Base-by-base conservation (phyloP, 2,797 vertebrate species). In the Danio kyathit region DNA sequence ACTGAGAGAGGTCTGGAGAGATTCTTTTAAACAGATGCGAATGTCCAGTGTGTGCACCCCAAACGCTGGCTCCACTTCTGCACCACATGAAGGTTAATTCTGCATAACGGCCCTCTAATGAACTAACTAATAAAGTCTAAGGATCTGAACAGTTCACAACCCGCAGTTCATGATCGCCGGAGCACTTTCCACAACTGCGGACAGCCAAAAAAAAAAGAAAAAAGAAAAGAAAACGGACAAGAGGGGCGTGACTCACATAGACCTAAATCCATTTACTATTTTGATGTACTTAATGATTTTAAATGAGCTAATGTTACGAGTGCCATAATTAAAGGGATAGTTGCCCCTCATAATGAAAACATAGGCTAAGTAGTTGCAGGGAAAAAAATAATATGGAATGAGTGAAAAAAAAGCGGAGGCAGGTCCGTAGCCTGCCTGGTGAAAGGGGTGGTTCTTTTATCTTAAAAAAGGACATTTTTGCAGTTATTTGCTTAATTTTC, bases 161-260 rank as follows among this genome's bases (percentile, higher is more conserved):
- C 16, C 14, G 43, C 51, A 46, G 21, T 44, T 48, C 59, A 43
- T 61, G 59, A 16, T 48, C 60, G 19, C 10, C 10, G 57, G 21
- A 61, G 14, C 51, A 65, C 65, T 48, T 29, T 71, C 38, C 69
- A 57, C 8, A 67, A 60, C n/a, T 69, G 61, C 54, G 61, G 61
- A 52, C 59, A 51, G 74, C 7, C 2, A 14, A 29, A 14, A 5
- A 9, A 48, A 66, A 0, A 21, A 48, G 6, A 0, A 29, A 29
- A 29, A n/a, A n/a, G n/a, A n/a, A 29, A 29, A 29, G 29, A 29
- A 29, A 29, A 3, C 29, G 8, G n/a, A 40, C 40, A 69, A 17
- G 13, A 63, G 79, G 86, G 84, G 81, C 81, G 84, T 85, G 74
- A 70, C 14, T 54, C 9, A 40, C 6, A 11, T 16, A 38, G 44